phyloP scores from a whole-genome alignment of 2,113 vertebrate species.

The Notechis scutatus region DNA sequence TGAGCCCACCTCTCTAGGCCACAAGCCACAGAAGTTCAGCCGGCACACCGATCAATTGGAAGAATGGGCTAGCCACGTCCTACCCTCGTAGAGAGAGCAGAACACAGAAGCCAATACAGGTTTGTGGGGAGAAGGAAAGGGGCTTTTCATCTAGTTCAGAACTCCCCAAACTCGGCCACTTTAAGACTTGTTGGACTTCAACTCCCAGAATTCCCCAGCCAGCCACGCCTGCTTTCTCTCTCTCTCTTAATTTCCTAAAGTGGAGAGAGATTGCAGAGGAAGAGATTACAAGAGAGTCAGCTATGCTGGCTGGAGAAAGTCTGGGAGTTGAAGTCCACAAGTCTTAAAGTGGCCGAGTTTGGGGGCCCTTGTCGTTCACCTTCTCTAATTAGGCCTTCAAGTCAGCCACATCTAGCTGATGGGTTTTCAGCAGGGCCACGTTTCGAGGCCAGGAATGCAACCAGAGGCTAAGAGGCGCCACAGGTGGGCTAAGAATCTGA shows the following conservation, averaged over 20 bases:
- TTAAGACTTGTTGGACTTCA: no score
- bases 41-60: not conserved
- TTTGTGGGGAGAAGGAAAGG: not conserved
- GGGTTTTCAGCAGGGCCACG: constrained; percentile 24
- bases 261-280: no score
- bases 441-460: not conserved
- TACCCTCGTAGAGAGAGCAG: not conserved
- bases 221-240: no score
- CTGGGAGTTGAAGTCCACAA: no score
- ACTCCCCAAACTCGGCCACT: no score
- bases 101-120: not conserved
- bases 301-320: no score
- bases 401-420: not conserved
- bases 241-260: no score
- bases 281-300: no score
- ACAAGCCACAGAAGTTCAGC: rapidly evolving
- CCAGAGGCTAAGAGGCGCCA: constrained; percentile 29
- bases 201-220: no score
- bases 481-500: rapidly evolving
- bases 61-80: constrained; percentile 4
- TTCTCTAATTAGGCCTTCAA: no score
- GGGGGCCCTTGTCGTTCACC: no score
- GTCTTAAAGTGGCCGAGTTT: no score
- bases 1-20: not conserved
- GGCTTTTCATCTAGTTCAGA: constrained; percentile 17